These are phyloP conservation scores for Drosophila rhopaloa DNA, from an alignment of 1,140 invertebrate genomes.

Conservation along the genomic window DNA sequence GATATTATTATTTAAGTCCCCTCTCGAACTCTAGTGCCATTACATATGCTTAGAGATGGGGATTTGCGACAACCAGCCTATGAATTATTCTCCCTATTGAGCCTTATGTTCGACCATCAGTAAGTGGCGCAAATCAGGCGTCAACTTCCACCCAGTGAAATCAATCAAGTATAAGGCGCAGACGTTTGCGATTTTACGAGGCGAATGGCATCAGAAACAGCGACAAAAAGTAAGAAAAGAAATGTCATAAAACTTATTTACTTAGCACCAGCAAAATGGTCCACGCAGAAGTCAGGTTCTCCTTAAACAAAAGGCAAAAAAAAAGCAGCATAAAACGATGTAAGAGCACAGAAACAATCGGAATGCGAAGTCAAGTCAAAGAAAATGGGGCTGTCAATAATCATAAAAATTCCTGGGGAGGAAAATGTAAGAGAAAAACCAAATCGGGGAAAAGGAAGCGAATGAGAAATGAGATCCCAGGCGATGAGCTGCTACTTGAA, in stretches of 20 bases:
- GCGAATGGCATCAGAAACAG: slow-evolving; percentile 30
- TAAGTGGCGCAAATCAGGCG: slow-evolving; percentile 29
- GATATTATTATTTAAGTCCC: background rate
- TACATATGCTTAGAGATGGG: slow-evolving; percentile 2
- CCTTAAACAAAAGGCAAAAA: slow-evolving; percentile 66
- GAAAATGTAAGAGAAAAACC: slow-evolving; percentile 1
- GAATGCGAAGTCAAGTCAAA: slow-evolving; percentile 62
- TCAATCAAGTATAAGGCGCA: slow-evolving; percentile 72
- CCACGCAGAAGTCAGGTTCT: slow-evolving; percentile 19
- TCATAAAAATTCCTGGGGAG: slow-evolving; percentile 64
- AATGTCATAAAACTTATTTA: slow-evolving; percentile 82
- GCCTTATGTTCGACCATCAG: slow-evolving; percentile 17
- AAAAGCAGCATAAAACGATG: slow-evolving; percentile 38
- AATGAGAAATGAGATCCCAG: slow-evolving; percentile 11
- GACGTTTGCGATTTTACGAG: slow-evolving; percentile 70
- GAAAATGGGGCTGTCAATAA: slow-evolving; percentile 60
- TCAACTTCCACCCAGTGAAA: slow-evolving; percentile 53
- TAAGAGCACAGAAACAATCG: slow-evolving; percentile 17
- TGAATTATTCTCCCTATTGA: slow-evolving; percentile 33
- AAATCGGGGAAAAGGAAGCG: slow-evolving; percentile 2
- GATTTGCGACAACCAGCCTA: slow-evolving; percentile 12
- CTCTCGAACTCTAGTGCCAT: background rate
- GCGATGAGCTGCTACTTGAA: slow-evolving; percentile 33
- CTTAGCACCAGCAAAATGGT: slow-evolving; percentile 71
- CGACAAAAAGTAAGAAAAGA: slow-evolving; percentile 35